Base-by-base conservation (phyloP, 2,888 invertebrate genomes). In the Leptogaster cylindrica region DNA sequence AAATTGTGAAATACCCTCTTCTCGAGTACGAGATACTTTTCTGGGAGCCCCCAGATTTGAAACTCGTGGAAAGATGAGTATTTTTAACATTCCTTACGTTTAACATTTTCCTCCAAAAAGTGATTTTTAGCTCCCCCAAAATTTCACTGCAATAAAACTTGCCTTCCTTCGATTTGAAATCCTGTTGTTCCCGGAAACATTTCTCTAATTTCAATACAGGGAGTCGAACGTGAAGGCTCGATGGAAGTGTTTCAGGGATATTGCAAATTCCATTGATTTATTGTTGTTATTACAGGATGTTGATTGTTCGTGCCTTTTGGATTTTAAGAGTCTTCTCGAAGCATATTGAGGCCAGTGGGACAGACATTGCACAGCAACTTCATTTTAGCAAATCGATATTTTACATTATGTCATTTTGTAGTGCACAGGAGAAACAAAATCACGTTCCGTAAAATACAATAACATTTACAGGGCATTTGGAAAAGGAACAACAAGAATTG, bases 261-360 rank as follows among this genome's bases (percentile, higher is more conserved):
- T 39, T 55, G 23, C 55, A 36, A 39, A 23, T 55, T 55, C 55
- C 25, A 55, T 55, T 55, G 55, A 55, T 55, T 55, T 39, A 39
- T 55, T 39, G 39, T 23, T 55, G 14, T 39, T 25, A 36, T 23
- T 55, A 39, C 25, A 12, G 20, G 36, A 33, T 18, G 36, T 39
- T 39, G 23, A 55, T 16, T 41, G 36, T 36, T n/a, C n/a, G 33
- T 39, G 12, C n/a, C 14, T 52, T 18, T n/a, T n/a, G 46, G 3
- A 14, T 18, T 3, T 46, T n/a, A 36, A 55, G 55, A 14, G 39
- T 31, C 31, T 4, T 55, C 23, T 55, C 12, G 20, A 55, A 55
- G 23, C 12, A 14, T 23, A 55, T 55, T 55, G 20, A 31, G 55
- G 55, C 36, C 39, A 55, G 36, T 55, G 39, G 55, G 39, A 16